phyloP scores from a whole-genome alignment of 2,888 invertebrate genomes.

The Sinhomidia bicolor region DNA sequence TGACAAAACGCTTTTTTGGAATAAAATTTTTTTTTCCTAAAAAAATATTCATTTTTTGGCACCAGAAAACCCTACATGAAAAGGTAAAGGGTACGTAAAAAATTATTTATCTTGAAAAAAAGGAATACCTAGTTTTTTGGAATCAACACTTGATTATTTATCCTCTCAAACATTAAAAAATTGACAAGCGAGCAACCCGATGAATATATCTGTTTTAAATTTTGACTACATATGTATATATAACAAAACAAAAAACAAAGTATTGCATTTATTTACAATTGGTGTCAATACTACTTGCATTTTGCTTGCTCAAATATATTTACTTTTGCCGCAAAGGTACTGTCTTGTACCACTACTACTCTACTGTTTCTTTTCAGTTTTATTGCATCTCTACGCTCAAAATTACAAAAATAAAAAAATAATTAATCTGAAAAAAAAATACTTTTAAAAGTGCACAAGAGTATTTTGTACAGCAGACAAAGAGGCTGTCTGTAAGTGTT shows the following conservation, averaged over 20 bases:
- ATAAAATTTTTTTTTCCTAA: no score
- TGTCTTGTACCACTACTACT: conserved; percentile 14
- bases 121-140: no score
- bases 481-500: not conserved
- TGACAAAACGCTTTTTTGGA: no score
- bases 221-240: not conserved
- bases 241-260: not conserved
- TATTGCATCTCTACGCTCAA: not conserved
- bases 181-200: no score
- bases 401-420: not conserved
- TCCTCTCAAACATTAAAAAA: no score
- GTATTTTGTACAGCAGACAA: not conserved
- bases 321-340: not conserved
- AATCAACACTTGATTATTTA: no score
- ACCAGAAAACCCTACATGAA: no score
- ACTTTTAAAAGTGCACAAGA: not conserved
- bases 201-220: not conserved
- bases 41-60: no score
- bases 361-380: not conserved
- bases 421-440: not conserved
- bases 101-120: no score
- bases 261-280: not conserved
- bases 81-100: no score
- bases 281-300: conserved; percentile 13
- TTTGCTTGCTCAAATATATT: conserved; percentile 5